Evolutionary conservation across 2,113 vertebrate species (phyloP).

Genomic region (Trichomycterus rosablanca): DNA sequence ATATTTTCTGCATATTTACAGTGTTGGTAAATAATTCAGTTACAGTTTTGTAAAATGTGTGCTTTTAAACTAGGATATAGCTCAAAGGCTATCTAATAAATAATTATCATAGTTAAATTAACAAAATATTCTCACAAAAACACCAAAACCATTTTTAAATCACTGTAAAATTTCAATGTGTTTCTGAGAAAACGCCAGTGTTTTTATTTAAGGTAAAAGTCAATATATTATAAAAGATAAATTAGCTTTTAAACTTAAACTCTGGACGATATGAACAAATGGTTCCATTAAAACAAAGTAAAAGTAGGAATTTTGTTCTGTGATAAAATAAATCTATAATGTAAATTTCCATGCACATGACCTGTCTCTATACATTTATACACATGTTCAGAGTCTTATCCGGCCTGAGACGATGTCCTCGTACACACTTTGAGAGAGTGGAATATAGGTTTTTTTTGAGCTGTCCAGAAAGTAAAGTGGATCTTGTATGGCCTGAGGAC

Average conservation of each 20-base stretch:
- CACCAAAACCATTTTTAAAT: neutral
- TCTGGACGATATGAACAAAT: neutral
- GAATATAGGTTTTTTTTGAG: conserved; percentile 57
- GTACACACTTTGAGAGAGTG: conserved; percentile 58
- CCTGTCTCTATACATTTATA: neutral
- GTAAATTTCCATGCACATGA: neutral
- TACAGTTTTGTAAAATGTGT: too few species aligned
- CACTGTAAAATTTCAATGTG: conserved; percentile 6
- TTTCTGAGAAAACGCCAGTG: conserved; percentile 24
- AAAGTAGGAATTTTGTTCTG: neutral
- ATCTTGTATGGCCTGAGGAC: conserved; percentile 52
- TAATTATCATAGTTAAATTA: neutral
- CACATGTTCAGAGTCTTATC: conserved; percentile 64
- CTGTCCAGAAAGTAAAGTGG: conserved; percentile 71
- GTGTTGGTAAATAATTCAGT: too few species aligned
- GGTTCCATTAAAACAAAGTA: neutral
- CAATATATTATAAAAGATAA: conserved; percentile 13
- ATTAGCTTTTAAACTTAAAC: neutral
- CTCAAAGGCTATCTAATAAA: too few species aligned
- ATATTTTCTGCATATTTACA: too few species aligned
- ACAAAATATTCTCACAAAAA: neutral
- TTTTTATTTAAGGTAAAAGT: conserved; percentile 7
- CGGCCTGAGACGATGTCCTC: conserved; percentile 64
- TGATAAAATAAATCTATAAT: too few species aligned
- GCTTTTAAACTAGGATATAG: too few species aligned